phyloP scores from a whole-genome alignment of 2,888 invertebrate species.

The Acheta domesticus region DNA sequence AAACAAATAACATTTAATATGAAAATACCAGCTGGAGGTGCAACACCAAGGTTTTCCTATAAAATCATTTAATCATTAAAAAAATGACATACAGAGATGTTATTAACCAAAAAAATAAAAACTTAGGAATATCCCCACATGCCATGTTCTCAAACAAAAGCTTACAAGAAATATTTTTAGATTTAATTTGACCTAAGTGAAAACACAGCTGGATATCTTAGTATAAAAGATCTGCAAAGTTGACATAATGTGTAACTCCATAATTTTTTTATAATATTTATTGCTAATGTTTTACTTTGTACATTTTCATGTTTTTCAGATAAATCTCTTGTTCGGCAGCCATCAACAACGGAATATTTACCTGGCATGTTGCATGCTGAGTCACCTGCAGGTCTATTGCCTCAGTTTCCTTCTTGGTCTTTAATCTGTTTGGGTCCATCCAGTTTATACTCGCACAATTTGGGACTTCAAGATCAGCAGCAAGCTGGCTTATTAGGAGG shows the following conservation, averaged over 20 bases:
- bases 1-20: too few relatives aligned
- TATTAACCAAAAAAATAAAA: too few relatives aligned
- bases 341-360: slow-evolving; percentile 85
- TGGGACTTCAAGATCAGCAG: slow-evolving; percentile 76
- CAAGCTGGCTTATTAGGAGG: slow-evolving; percentile 88
- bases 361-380: slow-evolving; percentile 84
- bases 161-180: too few relatives aligned
- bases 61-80: too few relatives aligned
- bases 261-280: not conserved
- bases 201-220: too few relatives aligned
- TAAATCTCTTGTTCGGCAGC: slow-evolving; percentile 60
- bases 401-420: slow-evolving; percentile 88
- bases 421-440: slow-evolving; percentile 86
- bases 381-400: slow-evolving; percentile 71
- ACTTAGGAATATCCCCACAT: too few relatives aligned
- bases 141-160: too few relatives aligned
- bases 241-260: not conserved
- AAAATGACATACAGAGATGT: too few relatives aligned
- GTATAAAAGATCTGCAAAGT: not conserved
- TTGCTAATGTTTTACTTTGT: not conserved
- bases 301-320: slow-evolving; percentile 45
- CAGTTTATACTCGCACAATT: slow-evolving; percentile 82
- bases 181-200: too few relatives aligned
- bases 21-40: too few relatives aligned
- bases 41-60: too few relatives aligned